phyloP scores from a whole-genome alignment of 2,888 invertebrate genomes.

The Orchesellides sinensis region DNA sequence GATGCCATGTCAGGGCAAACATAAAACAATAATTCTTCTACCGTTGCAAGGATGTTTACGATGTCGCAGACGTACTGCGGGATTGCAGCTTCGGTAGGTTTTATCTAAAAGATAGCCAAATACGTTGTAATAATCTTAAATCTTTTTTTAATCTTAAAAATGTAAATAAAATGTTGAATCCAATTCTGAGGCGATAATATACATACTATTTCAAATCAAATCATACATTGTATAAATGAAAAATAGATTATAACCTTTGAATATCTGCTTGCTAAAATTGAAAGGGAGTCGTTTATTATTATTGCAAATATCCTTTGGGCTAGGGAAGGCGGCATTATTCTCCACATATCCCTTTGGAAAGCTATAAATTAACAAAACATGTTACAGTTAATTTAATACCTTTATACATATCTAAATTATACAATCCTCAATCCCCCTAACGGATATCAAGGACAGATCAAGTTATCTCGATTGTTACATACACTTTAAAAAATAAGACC shows the following conservation, averaged over 20 bases:
- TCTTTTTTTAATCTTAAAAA: not conserved
- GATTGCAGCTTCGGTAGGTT: conserved; percentile 81
- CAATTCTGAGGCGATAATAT: not conserved
- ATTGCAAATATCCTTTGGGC: conserved; percentile 90
- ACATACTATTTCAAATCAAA: too few species aligned
- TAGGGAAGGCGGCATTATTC: conserved; percentile 92
- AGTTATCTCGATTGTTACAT: not conserved
- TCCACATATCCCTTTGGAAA: conserved; percentile 89
- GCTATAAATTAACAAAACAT: conserved; percentile 78
- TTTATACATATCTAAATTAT: too few species aligned
- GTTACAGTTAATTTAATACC: not conserved
- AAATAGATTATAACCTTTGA: conserved; percentile 85
- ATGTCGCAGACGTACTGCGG: conserved; percentile 84
- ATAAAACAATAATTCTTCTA: conserved; percentile 84
- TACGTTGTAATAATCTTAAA: too few species aligned
- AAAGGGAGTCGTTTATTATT: conserved; percentile 90
- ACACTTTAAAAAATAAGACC: conserved; percentile 93
- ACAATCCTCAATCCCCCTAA: too few species aligned
- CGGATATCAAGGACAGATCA: too few species aligned
- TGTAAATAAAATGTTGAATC: not conserved
- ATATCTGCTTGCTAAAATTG: conserved; percentile 88
- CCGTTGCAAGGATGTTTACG: conserved; percentile 86
- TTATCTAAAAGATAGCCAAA: conserved; percentile 79
- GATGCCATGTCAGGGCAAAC: conserved; percentile 82
- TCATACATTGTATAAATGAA: too few species aligned